Evolutionary conservation across 2,888 invertebrate species (phyloP).

Genomic region (Gisinianus flammeolus): DNA sequence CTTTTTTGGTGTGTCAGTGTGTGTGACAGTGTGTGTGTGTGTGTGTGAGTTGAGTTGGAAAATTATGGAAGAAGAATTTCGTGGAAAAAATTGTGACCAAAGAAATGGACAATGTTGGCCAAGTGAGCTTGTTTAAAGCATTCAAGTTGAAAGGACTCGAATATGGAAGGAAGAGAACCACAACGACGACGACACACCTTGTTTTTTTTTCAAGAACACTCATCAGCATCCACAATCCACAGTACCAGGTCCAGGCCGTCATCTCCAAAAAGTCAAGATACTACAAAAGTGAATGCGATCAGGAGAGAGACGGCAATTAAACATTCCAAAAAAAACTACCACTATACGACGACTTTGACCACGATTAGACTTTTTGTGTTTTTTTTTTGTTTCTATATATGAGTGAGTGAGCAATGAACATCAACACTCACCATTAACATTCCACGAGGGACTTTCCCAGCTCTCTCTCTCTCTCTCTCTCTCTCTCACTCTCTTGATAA

Average conservation of each 20-base stretch:
- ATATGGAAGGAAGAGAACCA: constrained; percentile 1
- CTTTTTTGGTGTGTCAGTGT: background rate
- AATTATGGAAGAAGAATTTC: background rate
- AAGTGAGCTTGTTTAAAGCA: background rate
- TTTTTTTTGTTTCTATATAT: too few relatives aligned
- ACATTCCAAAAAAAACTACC: too few relatives aligned
- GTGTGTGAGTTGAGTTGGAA: background rate
- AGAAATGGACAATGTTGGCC: background rate
- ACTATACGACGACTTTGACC: too few relatives aligned
- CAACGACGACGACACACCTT: constrained; percentile 12
- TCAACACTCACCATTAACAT: background rate
- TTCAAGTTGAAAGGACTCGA: background rate
- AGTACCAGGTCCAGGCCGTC: background rate
- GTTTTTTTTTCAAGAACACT: background rate
- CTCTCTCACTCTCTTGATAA: background rate
- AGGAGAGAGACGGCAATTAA: background rate
- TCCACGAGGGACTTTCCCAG: background rate
- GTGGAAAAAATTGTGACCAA: background rate
- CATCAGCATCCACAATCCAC: background rate
- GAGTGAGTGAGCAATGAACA: too few relatives aligned
- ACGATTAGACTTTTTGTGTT: background rate
- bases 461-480: background rate
- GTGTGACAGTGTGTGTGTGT: background rate
- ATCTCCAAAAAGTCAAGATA: background rate
- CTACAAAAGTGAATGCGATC: constrained; percentile 1